A percentile compares a stretch with the other conserved stretches of the same genome.
Evolutionary conservation across 2,113 vertebrate genomes (phyloP).

Genomic region (Ranitomeya imitator): DNA sequence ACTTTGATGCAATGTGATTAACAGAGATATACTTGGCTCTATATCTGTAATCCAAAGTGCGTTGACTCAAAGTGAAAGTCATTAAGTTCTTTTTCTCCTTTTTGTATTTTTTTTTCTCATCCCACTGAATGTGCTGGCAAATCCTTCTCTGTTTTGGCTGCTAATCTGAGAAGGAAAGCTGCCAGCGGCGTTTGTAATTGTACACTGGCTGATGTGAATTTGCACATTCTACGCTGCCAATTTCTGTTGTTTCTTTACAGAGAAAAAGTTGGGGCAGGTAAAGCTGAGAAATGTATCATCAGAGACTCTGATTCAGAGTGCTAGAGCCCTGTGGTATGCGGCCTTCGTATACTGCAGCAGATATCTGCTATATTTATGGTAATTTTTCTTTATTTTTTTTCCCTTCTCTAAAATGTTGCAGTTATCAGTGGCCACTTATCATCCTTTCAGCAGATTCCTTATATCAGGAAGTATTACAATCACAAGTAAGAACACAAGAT

Average conservation of each 20-base stretch:
- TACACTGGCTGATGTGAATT: conserved; percentile 16
- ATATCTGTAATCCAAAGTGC: conserved; percentile 29
- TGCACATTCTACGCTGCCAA: conserved; percentile 26
- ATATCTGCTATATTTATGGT: neutral
- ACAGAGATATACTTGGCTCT: conserved; percentile 19
- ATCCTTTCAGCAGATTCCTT: too few relatives aligned
- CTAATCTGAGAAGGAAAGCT: conserved; percentile 1
- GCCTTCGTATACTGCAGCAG: neutral
- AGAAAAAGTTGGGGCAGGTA: conserved; percentile 1
- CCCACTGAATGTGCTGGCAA: conserved; percentile 8
- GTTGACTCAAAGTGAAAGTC: conserved; percentile 27
- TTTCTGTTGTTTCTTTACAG: conserved; percentile 2
- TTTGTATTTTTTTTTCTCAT: neutral
- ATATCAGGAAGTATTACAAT: too few relatives aligned
- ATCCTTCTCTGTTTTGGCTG: conserved; percentile 20
- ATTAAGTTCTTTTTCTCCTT: neutral
- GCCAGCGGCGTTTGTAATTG: conserved; percentile 21
- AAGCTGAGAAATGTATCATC: neutral
- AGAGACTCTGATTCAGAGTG: too few relatives aligned
- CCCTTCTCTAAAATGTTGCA: too few relatives aligned
- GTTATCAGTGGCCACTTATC: too few relatives aligned
- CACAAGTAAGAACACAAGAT: too few relatives aligned
- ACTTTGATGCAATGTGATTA: conserved; percentile 28
- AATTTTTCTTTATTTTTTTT: too few relatives aligned
- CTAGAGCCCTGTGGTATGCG: neutral